Conservation (phyloP, 2,888 invertebrate species). For the Coremacera marginata region DNA sequence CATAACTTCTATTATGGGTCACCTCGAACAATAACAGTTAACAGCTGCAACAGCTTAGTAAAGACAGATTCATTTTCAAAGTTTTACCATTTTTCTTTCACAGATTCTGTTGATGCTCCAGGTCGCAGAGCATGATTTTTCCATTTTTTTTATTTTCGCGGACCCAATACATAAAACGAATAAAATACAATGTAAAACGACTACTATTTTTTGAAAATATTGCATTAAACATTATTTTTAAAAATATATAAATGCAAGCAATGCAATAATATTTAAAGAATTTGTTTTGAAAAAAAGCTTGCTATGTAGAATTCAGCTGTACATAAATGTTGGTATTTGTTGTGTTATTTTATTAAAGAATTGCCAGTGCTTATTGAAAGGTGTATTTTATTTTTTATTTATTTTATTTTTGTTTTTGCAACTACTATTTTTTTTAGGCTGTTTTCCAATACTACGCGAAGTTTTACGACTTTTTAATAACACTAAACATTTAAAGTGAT, state of each 20-base stretch:
- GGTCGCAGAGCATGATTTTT: too few species aligned
- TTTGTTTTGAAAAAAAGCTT: conserved; percentile 29
- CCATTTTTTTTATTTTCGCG: too few species aligned
- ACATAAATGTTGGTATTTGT: conserved; percentile 11
- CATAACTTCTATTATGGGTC: too few species aligned
- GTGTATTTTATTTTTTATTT: background rate
- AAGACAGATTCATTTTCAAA: too few species aligned
- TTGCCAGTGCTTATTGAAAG: background rate
- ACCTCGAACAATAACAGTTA: too few species aligned
- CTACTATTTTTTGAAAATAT: background rate
- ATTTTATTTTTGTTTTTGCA: background rate
- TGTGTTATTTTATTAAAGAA: conserved; percentile 23
- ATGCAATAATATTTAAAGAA: conserved; percentile 22
- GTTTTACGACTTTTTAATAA: background rate
- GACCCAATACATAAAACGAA: background rate
- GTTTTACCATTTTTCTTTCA: too few species aligned
- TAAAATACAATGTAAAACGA: background rate
- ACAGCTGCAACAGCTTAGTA: too few species aligned
- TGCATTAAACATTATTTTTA: background rate
- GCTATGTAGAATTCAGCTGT: conserved; percentile 35
- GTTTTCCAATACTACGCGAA: background rate
- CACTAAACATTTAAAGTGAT: conserved; percentile 12
- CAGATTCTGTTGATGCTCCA: too few species aligned
- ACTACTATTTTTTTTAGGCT: background rate
- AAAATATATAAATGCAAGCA: background rate